Conservation (phyloP, 2,888 invertebrate species). For the Meghimatium bilineatum region DNA sequence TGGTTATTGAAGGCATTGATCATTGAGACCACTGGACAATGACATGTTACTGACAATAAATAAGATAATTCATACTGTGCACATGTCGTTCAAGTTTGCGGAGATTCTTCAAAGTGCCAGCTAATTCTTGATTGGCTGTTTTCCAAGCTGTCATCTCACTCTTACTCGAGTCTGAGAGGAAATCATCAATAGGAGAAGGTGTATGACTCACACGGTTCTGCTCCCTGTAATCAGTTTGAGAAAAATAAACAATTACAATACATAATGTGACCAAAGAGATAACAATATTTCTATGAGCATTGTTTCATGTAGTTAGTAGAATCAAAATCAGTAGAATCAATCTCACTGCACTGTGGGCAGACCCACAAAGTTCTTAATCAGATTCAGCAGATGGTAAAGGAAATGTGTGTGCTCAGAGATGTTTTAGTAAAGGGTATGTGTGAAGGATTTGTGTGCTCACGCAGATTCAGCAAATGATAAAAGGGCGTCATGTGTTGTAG, state of each 20-base stretch:
- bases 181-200: constrained; percentile 70
- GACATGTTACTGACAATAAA: not conserved
- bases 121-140: constrained; percentile 78
- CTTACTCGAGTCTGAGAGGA: constrained; percentile 59
- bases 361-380: too few species aligned
- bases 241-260: not conserved
- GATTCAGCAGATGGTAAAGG: too few species aligned
- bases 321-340: too few species aligned
- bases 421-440: too few species aligned
- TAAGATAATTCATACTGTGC: constrained; percentile 75
- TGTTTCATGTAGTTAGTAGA: too few species aligned
- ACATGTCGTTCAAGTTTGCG: constrained; percentile 79
- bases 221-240: constrained; percentile 36
- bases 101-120: constrained; percentile 79
- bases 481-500: too few species aligned
- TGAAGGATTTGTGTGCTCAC: too few species aligned
- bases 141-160: constrained; percentile 73
- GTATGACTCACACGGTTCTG: constrained; percentile 55
- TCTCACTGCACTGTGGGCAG: too few species aligned
- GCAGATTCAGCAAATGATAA: too few species aligned
- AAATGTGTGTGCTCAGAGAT: too few species aligned
- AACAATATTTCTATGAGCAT: too few species aligned
- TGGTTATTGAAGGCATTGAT: not conserved
- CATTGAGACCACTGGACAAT: not conserved
- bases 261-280: too few species aligned